Percentiles rank a stretch among this genome's conserved stretches.
Conservation (phyloP, 2,113 vertebrate species). For the Ammodytes dubius region DNA sequence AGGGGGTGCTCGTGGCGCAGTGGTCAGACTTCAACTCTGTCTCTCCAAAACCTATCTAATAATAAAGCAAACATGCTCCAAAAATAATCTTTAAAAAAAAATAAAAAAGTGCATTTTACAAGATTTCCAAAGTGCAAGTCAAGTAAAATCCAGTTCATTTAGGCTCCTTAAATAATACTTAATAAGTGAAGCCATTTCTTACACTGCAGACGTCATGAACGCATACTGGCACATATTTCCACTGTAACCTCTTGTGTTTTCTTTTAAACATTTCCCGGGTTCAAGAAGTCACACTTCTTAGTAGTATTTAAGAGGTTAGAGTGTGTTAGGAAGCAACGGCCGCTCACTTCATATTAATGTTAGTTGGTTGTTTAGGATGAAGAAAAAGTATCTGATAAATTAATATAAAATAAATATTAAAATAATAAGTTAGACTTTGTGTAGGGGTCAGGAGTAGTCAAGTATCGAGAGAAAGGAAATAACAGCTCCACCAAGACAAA, state of each 20-base stretch:
- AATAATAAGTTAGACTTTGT: no score
- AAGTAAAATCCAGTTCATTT: not conserved
- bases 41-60: no score
- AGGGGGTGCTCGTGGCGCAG: no score
- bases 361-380: not conserved
- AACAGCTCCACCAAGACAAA: not conserved
- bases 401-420: no score
- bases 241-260: slow-evolving; percentile 21
- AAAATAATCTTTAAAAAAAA: no score
- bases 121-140: not conserved
- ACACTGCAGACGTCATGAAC: not conserved
- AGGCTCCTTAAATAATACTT: not conserved
- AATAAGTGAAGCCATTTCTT: not conserved
- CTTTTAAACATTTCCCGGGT: not conserved
- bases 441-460: no score
- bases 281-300: no score
- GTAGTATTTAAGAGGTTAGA: no score
- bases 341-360: no score
- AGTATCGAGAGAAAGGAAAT: not conserved
- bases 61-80: no score
- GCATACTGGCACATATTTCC: not conserved
- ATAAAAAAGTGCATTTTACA: not conserved
- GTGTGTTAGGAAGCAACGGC: no score
- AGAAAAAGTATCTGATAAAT: not conserved
- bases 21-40: no score